These are phyloP conservation scores for Anagyrus pseudococci DNA, from an alignment of 2,888 invertebrate genomes.

Conservation along the genomic window DNA sequence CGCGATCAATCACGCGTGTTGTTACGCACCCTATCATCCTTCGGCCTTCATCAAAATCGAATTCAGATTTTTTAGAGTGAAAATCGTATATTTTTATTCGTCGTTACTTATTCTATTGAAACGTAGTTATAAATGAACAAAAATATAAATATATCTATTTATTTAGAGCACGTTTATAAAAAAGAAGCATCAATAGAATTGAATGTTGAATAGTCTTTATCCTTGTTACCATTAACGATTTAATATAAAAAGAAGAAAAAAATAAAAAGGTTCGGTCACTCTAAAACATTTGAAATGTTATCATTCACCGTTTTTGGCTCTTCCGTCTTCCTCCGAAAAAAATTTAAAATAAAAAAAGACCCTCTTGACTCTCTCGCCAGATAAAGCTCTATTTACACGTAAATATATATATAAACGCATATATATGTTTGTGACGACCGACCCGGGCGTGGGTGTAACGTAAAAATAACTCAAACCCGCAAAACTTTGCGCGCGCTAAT, in stretches of 20 bases:
- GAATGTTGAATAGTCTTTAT: too few relatives aligned
- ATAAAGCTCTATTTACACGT: constrained; percentile 10
- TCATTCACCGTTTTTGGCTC: constrained; percentile 17
- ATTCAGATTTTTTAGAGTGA: constrained; percentile 12
- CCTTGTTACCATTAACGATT: not conserved
- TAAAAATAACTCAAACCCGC: not conserved
- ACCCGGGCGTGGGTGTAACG: constrained; percentile 11
- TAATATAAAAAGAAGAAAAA: not conserved
- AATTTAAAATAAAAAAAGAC: too few relatives aligned
- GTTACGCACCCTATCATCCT: constrained; percentile 11
- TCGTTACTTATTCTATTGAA: not conserved
- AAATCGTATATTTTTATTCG: not conserved
- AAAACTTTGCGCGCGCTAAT: not conserved
- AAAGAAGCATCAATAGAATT: too few relatives aligned
- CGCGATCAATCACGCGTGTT: constrained; percentile 2
- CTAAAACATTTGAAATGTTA: constrained; percentile 7
- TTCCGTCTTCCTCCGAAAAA: constrained; percentile 21
- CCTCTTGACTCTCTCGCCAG: constrained; percentile 12
- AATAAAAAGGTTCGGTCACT: not conserved
- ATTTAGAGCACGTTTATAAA: not conserved
- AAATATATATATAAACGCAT: constrained; percentile 25
- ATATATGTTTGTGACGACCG: constrained; percentile 10
- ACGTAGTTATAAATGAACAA: not conserved
- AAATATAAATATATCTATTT: not conserved
- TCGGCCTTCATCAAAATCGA: not conserved